These are phyloP conservation scores for Deilephila elpenor DNA, from an alignment of 2,888 invertebrate genomes.

Conservation along the genomic window DNA sequence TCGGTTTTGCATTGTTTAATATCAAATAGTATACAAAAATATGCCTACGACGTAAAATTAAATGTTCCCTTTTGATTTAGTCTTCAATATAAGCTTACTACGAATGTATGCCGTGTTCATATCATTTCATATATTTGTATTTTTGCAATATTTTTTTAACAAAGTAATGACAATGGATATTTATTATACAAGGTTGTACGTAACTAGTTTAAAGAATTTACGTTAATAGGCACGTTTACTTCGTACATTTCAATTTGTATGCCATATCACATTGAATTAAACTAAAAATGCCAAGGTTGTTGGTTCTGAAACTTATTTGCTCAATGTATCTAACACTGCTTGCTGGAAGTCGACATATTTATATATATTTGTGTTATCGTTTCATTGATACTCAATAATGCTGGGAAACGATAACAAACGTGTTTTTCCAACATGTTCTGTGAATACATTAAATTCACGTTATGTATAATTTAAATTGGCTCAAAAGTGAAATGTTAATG, in stretches of 20 bases:
- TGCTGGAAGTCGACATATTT: not conserved
- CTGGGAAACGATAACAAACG: slow-evolving; percentile 8
- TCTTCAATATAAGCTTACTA: too few species aligned
- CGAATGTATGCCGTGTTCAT: too few species aligned
- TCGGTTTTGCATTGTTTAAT: slow-evolving; percentile 39
- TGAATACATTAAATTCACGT: not conserved
- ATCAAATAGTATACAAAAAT: slow-evolving; percentile 11
- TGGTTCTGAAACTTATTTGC: slow-evolving; percentile 24
- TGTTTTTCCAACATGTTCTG: not conserved
- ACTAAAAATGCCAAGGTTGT: slow-evolving; percentile 28
- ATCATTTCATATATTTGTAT: too few species aligned
- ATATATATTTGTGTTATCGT: slow-evolving; percentile 15
- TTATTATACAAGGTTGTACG: not conserved
- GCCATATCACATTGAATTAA: slow-evolving; percentile 31
- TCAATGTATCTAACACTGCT: slow-evolving; percentile 16
- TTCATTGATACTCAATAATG: slow-evolving; percentile 12
- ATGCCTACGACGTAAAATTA: too few species aligned
- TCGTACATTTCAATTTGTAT: slow-evolving; percentile 30
- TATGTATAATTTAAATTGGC: not conserved
- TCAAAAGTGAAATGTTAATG: slow-evolving; percentile 6
- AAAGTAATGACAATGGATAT: not conserved
- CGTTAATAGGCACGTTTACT: not conserved
- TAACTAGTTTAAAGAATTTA: not conserved
- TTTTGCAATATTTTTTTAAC: too few species aligned
- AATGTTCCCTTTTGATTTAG: too few species aligned